Base-by-base conservation (phyloP, 2,888 invertebrate genomes). In the Dendrolimus pini region DNA sequence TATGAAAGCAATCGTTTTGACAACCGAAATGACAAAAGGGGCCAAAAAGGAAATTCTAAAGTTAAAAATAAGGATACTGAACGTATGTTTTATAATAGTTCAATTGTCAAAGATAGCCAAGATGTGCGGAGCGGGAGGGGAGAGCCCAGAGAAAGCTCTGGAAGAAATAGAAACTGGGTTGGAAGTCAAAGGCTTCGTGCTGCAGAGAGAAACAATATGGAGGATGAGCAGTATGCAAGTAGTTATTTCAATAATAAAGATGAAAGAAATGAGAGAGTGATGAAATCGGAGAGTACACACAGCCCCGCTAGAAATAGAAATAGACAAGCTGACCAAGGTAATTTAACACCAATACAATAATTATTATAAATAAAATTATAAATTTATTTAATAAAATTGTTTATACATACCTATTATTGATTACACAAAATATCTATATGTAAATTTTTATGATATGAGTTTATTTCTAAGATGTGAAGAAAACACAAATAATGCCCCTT, bases 181-280 rank as follows among this genome's bases (percentile, higher is more conserved):
- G 89, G 89, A 1, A 85, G 81, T 60, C 86, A 85, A 57, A 67
- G 89, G 9, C 57, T 88, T 2, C 64, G 82, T 55, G 67, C 81
- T 7, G 60, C 61, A 6, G 88, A 89, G 7, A 74, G 83, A 9
- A 80, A 78, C 56, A 68, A 59, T 60, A 65, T 66, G n/a, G 89
- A 89, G 61, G 87, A 89, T 78, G 89, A 88, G 61, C 84, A 88
- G 58, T 89, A 77, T 79, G 89, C 88, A 18, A 87, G 78, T 63
- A 78, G 68, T 41, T 90, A 89, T 65, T 61, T 77, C 30, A 75
- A 80, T 52, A 71, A 73, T 52, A 80, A 66, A 62, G 81, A 84
- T 47, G 83, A 85, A 9, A 81, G 68, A 61, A 9, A 60, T 13
- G 74, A 77, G 54, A 68, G 68, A 61, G 61, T 62, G 41, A 41